phyloP scores from a whole-genome alignment of 2,113 vertebrate species.

The Larimichthys crocea region DNA sequence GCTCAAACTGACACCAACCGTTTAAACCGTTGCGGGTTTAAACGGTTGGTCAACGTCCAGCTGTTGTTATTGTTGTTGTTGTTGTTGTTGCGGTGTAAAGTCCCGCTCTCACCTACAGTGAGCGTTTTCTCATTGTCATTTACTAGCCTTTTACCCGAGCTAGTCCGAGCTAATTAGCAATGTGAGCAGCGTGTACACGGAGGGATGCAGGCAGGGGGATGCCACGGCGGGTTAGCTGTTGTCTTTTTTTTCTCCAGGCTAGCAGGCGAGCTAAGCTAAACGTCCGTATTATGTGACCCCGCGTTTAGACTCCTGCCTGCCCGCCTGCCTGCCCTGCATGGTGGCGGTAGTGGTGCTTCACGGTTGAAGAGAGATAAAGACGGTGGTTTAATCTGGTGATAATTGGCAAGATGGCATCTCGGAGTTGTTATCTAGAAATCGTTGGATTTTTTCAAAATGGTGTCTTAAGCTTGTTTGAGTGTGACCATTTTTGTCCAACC shows the following conservation, averaged over 20 bases:
- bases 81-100: no score
- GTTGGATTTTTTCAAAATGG: conserved; percentile 83
- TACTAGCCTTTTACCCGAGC: conserved; percentile 22
- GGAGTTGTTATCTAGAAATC: conserved; percentile 75
- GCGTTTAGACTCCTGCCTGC: no score
- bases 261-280: conserved; percentile 66
- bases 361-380: not conserved
- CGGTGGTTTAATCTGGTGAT: conserved; percentile 56
- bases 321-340: no score
- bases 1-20: conserved; percentile 6
- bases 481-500: conserved; percentile 81
- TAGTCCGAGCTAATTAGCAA: conserved; percentile 70
- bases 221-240: conserved; percentile 65
- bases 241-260: conserved; percentile 43
- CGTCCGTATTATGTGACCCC: conserved; percentile 37
- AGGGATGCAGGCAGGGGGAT: conserved; percentile 71
- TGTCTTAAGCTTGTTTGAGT: conserved; percentile 81
- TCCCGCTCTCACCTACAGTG: not conserved
- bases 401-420: conserved; percentile 80
- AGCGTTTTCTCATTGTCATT: conserved; percentile 43
- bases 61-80: no score
- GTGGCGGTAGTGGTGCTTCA: not conserved
- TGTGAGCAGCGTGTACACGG: conserved; percentile 59
- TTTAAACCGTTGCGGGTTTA: not conserved
- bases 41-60: not conserved